Evolutionary conservation across 2,888 invertebrate species (phyloP).

Genomic region (Masnerella sp.): DNA sequence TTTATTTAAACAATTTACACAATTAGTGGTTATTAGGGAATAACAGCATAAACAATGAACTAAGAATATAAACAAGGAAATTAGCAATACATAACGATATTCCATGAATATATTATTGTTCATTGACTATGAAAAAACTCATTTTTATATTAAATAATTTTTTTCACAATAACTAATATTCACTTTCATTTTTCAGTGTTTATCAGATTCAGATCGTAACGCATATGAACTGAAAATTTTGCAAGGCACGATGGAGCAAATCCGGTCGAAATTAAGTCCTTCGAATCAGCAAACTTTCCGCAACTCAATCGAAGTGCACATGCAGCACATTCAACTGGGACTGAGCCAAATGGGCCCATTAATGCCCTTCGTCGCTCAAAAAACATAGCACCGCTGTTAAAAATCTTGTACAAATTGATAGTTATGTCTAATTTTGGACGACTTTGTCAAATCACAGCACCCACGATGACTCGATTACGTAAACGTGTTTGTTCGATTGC

Average conservation of each 20-base stretch:
- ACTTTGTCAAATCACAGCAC: conserved; percentile 3
- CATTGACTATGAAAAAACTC: too few species aligned
- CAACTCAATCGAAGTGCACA: conserved; percentile 93
- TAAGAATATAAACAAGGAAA: too few species aligned
- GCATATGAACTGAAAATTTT: conserved; percentile 93
- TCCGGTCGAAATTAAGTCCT: conserved; percentile 87
- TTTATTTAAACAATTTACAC: too few species aligned
- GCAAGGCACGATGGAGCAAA: conserved; percentile 94
- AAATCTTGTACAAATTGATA: conserved; percentile 42
- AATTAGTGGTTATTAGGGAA: too few species aligned
- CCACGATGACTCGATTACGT: not conserved
- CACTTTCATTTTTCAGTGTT: conserved; percentile 77
- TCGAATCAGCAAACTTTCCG: conserved; percentile 89
- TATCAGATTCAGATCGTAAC: conserved; percentile 89
- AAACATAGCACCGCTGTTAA: conserved; percentile 68
- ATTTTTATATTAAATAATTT: too few species aligned
- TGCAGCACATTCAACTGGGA: conserved; percentile 92
- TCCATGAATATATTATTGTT: too few species aligned
- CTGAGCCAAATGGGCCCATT: conserved; percentile 77
- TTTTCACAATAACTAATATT: too few species aligned
- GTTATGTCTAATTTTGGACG: conserved; percentile 28
- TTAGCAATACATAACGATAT: too few species aligned
- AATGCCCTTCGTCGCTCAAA: conserved; percentile 75
- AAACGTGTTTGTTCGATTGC: not conserved
- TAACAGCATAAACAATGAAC: too few species aligned